phyloP scores from a whole-genome alignment of 2,888 invertebrate genomes.

The Rotaria magnacalcarata region DNA sequence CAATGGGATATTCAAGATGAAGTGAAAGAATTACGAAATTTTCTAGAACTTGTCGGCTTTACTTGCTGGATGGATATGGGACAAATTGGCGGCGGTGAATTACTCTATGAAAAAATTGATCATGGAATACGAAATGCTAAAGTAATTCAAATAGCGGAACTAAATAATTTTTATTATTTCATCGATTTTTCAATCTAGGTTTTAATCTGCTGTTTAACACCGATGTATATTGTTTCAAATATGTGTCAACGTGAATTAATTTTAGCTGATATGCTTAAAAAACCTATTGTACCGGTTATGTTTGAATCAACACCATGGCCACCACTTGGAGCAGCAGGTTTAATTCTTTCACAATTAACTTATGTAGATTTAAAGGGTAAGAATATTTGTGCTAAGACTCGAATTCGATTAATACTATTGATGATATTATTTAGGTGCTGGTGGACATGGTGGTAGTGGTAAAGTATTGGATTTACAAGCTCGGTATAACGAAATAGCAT shows the following conservation, averaged over 20 bases:
- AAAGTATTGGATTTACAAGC: conserved; percentile 56
- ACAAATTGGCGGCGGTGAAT: conserved; percentile 52
- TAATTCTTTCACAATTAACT: conserved; percentile 59
- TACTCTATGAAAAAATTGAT: conserved; percentile 59
- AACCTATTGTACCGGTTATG: conserved; percentile 61
- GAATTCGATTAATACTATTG: no score
- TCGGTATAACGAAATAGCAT: conserved; percentile 55
- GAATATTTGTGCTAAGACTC: neutral
- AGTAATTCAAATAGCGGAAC: conserved; percentile 49
- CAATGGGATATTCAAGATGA: conserved; percentile 61
- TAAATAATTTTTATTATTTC: neutral
- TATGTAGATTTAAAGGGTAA: conserved; percentile 61
- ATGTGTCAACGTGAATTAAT: conserved; percentile 59
- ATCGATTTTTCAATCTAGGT: conserved; percentile 50
- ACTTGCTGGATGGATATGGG: conserved; percentile 60
- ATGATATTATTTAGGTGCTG: conserved; percentile 51
- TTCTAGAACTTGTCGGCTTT: conserved; percentile 58
- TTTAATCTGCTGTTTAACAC: conserved; percentile 57
- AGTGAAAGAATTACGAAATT: conserved; percentile 54
- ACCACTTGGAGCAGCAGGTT: conserved; percentile 60
- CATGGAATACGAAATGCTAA: conserved; percentile 59
- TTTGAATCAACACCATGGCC: conserved; percentile 60
- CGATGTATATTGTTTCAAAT: conserved; percentile 59
- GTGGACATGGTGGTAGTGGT: conserved; percentile 59
- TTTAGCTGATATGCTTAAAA: conserved; percentile 59